Conservation (phyloP, 2,113 vertebrate species). For the Xiphophorus couchianus region DNA sequence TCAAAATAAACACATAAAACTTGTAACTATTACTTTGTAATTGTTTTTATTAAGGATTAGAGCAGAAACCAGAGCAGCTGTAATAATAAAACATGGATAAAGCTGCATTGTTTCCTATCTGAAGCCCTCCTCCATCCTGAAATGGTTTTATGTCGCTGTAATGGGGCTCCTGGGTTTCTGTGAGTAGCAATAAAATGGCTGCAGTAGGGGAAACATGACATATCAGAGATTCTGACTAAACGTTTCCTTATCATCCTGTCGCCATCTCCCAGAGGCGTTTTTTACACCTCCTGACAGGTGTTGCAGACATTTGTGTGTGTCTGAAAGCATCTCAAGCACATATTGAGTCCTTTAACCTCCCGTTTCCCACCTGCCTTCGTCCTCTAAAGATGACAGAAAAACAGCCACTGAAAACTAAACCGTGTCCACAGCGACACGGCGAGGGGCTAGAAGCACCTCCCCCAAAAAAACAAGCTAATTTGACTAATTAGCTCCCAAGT, state of each 20-base stretch:
- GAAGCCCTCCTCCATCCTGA: constrained; percentile 25
- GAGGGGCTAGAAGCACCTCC: constrained; percentile 6
- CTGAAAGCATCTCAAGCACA: constrained; percentile 1
- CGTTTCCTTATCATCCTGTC: constrained; percentile 19
- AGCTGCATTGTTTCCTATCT: not conserved
- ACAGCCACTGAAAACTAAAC: constrained; percentile 15
- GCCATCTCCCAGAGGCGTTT: constrained; percentile 14
- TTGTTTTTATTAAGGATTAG: not conserved
- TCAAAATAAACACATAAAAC: not conserved
- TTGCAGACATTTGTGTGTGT: not conserved
- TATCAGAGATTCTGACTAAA: constrained; percentile 34
- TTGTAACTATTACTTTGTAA: not conserved
- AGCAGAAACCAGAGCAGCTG: not conserved
- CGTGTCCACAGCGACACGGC: not conserved
- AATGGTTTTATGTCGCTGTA: not conserved
- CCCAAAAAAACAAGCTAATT: not conserved
- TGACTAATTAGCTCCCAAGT: not conserved
- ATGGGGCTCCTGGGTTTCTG: not conserved
- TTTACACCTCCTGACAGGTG: constrained; percentile 9
- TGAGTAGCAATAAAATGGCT: constrained; percentile 4
- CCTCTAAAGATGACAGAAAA: constrained; percentile 19
- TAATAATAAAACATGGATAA: not conserved
- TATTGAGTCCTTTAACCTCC: not conserved
- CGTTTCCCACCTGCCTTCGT: constrained; percentile 25
- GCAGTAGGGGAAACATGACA: constrained; percentile 30